Conservation (phyloP, 2,113 vertebrate species). For the Blennius ocellaris region DNA sequence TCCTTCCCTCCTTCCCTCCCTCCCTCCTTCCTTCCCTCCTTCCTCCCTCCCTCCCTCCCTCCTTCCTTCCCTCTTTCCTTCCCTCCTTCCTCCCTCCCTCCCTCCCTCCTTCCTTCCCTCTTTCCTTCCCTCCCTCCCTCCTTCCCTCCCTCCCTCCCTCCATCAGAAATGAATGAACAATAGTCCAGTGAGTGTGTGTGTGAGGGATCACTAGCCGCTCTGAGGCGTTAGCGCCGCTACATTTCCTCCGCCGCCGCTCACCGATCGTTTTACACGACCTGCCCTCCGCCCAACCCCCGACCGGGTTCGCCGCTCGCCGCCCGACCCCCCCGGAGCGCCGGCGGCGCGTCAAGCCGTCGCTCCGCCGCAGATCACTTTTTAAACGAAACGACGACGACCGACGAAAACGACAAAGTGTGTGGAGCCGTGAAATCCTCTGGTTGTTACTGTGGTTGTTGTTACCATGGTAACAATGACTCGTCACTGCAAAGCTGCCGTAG, state of each 20-base stretch:
- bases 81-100: conserved; percentile 15
- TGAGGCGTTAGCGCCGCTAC: conserved; percentile 57
- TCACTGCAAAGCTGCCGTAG: too few relatives aligned
- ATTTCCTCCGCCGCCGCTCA: conserved; percentile 54
- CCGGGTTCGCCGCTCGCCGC: conserved; percentile 39
- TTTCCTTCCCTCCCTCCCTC: too few relatives aligned
- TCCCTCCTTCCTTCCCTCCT: conserved; percentile 37
- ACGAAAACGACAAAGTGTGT: too few relatives aligned
- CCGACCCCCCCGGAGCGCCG: conserved; percentile 53
- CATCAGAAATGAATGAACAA: conserved; percentile 71
- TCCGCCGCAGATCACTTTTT: background rate
- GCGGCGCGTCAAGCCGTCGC: conserved; percentile 1
- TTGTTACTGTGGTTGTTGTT: too few relatives aligned
- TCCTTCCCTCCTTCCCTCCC: conserved; percentile 5
- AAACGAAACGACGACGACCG: too few relatives aligned
- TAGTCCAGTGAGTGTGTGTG: conserved; percentile 57
- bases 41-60: too few relatives aligned
- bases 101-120: too few relatives aligned
- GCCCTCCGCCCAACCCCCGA: conserved; percentile 33
- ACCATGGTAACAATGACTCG: too few relatives aligned
- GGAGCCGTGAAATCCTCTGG: too few relatives aligned
- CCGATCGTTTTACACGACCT: conserved; percentile 63
- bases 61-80: too few relatives aligned
- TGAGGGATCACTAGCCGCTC: conserved; percentile 54
- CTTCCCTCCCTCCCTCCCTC: conserved; percentile 38